Evolutionary conservation across 2,113 vertebrate genomes (phyloP), one percentile per base, ranked within the genome.

Genomic region (Hoplias malabaricus): DNA sequence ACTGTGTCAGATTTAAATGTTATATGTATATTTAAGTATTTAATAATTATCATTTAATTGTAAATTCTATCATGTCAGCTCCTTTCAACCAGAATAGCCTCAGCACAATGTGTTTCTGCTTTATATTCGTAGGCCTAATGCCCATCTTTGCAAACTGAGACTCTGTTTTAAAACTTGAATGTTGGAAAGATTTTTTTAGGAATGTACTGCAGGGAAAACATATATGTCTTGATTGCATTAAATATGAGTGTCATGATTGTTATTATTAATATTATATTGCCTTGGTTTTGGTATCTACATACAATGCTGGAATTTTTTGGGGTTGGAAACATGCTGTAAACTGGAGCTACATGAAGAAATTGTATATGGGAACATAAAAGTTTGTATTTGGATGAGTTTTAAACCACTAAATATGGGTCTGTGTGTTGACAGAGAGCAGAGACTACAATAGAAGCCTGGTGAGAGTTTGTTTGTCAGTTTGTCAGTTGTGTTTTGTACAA

Each of bases 361-460:
- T 70, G 54, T 80, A 72, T 54, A 77, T 69, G 43, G 11, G 53
- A 14, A 31, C 14, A 77, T 75, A 80, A 83, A 76, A 1, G 43
- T 76, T 13, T 76, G 33, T 31, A 61, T 54, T 76, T 83, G 61
- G 77, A 80, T 54, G 72, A 73, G 46, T 21, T 72, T 19, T 68
- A 75, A 75, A 70, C 25, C 73, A 79, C 67, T 72, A 76, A 75
- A 19, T 75, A 50, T 53, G 68, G 25, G 46, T 12, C 31, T 78
- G 12, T 21, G 21, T 34, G 12, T 19, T 46, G 59, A 75, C 25
- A 36, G 48, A 77, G 33, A 23, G 29, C 31, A 57, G 54, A 77
- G 10, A 36, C 38, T 59, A 48, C 21, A 29, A 19, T 14, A 42
- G 48, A 2, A 66, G 23, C n/a, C 40, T 38, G 66, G 36, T 25